Conservation (phyloP, 2,113 vertebrate species). For the Pterocles gutturalis region DNA sequence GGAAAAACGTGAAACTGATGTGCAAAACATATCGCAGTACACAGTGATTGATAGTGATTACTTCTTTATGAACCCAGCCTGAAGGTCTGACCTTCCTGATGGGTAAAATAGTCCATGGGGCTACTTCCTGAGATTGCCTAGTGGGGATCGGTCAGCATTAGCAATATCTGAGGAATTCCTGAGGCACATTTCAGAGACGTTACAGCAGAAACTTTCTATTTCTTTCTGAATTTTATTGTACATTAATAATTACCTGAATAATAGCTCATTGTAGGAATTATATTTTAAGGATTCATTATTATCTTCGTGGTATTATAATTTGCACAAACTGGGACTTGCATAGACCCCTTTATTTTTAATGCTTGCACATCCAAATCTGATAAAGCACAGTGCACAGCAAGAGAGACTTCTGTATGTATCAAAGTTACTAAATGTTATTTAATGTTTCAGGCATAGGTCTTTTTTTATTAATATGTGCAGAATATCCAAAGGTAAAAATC, state of each 20-base stretch:
- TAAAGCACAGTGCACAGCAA: background rate
- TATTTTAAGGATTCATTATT: background rate
- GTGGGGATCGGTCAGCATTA: conserved; percentile 76
- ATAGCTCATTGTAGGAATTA: background rate
- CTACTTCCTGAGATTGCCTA: conserved; percentile 87
- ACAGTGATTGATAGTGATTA: conserved; percentile 87
- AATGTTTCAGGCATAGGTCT: background rate
- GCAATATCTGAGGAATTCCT: conserved; percentile 78
- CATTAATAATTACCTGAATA: background rate
- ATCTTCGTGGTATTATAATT: background rate
- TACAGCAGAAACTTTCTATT: conserved; percentile 16
- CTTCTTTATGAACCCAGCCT: conserved; percentile 91
- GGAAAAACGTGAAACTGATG: conserved; percentile 81
- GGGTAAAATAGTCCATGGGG: conserved; percentile 81
- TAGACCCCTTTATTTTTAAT: background rate
- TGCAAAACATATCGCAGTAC: conserved; percentile 76
- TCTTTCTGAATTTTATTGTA: background rate
- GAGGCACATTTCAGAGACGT: conserved; percentile 59
- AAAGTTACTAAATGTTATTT: background rate
- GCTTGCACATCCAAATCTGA: background rate
- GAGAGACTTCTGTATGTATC: background rate
- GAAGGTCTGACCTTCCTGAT: conserved; percentile 88
- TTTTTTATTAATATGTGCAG: background rate
- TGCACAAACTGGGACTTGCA: background rate
- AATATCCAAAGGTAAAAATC: background rate